These are phyloP conservation scores for Radopholus similis DNA, from an alignment of 1,140 invertebrate genomes.

Conservation along the genomic window DNA sequence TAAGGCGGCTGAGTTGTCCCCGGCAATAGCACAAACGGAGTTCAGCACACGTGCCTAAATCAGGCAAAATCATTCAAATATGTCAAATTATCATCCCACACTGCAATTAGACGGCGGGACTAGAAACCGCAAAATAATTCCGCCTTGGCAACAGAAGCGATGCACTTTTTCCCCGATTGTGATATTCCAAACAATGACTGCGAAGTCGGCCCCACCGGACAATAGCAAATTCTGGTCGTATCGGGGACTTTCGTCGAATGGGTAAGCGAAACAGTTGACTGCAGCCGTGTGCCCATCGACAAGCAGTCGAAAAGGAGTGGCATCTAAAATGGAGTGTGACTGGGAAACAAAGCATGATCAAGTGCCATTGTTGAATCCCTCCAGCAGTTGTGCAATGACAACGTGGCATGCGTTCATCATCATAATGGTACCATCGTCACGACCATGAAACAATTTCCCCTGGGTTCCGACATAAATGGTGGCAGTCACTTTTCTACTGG, in stretches of 20 bases:
- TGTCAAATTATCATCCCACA: constrained; percentile 67
- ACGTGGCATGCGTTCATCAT: constrained; percentile 92
- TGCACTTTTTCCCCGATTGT: constrained; percentile 82
- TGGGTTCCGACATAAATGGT: constrained; percentile 88
- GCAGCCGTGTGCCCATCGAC: constrained; percentile 79
- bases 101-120: constrained; percentile 87
- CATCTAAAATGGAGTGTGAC: constrained; percentile 19
- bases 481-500: constrained; percentile 71
- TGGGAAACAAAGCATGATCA: background rate
- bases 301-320: constrained; percentile 65
- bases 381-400: constrained; percentile 84
- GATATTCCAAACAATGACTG: constrained; percentile 93
- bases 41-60: constrained; percentile 80
- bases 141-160: constrained; percentile 90
- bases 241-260: constrained; percentile 81
- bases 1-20: constrained; percentile 91
- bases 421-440: constrained; percentile 84
- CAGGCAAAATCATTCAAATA: background rate
- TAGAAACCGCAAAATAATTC: constrained; percentile 76
- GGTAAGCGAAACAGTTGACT: constrained; percentile 91
- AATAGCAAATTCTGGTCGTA: constrained; percentile 87
- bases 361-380: constrained; percentile 64
- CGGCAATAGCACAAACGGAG: constrained; percentile 91
- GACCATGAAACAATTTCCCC: constrained; percentile 84
- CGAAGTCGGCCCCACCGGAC: constrained; percentile 94